Evolutionary conservation across 2,113 vertebrate species (phyloP).

Genomic region (Heloderma charlesbogerti): DNA sequence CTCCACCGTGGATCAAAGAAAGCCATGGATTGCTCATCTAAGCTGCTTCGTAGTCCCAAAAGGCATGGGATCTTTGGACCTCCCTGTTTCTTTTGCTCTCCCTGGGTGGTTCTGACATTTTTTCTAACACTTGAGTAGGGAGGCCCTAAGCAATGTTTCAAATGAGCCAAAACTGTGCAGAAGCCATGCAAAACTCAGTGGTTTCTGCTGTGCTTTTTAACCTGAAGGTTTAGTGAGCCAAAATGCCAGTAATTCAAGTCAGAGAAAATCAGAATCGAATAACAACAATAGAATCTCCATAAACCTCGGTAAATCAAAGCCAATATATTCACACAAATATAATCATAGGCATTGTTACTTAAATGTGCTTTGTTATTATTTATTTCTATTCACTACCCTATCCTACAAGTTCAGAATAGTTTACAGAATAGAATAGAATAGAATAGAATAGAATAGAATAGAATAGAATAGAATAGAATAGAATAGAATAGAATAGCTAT

Average conservation of each 20-base stretch:
- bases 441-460: background rate
- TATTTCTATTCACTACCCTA: background rate
- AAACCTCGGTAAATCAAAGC: background rate
- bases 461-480: no score
- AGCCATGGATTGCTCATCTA: background rate
- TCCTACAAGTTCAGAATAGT: background rate
- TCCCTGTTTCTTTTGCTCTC: background rate
- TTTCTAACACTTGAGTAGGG: background rate
- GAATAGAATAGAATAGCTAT: background rate
- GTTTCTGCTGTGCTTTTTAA: background rate
- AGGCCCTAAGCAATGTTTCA: slow-evolving; percentile 13
- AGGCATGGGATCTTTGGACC: background rate
- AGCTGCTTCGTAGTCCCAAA: background rate
- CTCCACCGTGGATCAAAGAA: slow-evolving; percentile 10
- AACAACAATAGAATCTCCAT: background rate
- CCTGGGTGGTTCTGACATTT: background rate
- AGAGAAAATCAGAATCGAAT: background rate
- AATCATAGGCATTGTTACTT: background rate
- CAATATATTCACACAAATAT: background rate
- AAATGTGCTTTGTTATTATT: background rate
- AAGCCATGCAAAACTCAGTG: background rate
- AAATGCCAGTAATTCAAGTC: background rate
- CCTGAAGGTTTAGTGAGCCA: background rate
- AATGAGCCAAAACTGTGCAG: slow-evolving; percentile 4
- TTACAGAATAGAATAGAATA: background rate